Evolutionary conservation across 2,888 invertebrate species (phyloP), one percentile per base, ranked within the genome.

Genomic region (Cepaea hortensis): DNA sequence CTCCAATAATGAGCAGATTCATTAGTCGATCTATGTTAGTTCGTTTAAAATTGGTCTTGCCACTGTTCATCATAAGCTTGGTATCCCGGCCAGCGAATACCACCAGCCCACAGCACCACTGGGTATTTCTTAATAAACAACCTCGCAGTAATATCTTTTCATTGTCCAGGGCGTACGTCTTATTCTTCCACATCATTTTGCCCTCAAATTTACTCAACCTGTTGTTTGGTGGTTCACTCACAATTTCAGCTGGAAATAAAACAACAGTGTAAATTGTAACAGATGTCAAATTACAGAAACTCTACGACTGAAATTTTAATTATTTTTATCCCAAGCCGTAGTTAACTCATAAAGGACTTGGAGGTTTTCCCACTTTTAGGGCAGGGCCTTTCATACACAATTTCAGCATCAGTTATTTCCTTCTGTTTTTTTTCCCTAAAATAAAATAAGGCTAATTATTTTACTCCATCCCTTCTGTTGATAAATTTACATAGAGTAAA

Each of bases 41-140:
- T 95, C 99, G 97, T 95, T 99, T 99, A 95, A 99, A 99, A 95
- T 98, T 98, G 91, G 98, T 98, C 95, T 99, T 98, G 92, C 99
- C 99, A 93, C 98, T 98, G 96, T 99, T 99, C 96, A 99, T 98
- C 99, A 99, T 99, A 88, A 99, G 96, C 95, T 99, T 99, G 92
- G 99, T 99, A 95, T 99, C 99, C 95, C 97, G 97, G 93, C 99
- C 99, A 92, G 99, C 99, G 96, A 99, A 99, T 94, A 99, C 96
- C 90, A 99, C 99, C 90, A 95, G 91, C 5, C 95, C 95, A 90
- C 95, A 95, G 91, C 95, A 95, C 94, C 95, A 95, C 86, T 94
- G 91, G 0, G 95, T 95, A 91, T 95, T 95, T 97, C 99, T 95
- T 88, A 99, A 95, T 90, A 99, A 97, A 95, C 99, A 99, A 87